Evolutionary conservation across 2,113 vertebrate species (phyloP), one percentile per base, ranked within the genome.

Genomic region (Xyliphius kryptos): DNA sequence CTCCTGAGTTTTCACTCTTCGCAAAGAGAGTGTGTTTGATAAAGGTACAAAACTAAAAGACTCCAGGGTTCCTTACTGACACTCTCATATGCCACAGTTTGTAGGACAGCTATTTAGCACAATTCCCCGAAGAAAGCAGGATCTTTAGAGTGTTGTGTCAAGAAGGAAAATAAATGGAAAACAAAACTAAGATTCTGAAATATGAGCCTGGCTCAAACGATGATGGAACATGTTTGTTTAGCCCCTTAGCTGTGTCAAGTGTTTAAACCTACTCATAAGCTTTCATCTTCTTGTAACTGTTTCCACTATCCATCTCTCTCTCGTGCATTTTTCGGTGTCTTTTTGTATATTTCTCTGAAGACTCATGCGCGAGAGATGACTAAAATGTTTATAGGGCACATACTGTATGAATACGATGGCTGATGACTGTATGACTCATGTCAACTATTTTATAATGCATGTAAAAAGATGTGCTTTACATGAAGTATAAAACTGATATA

Each of bases 71-170:
- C 63, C 17, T 56, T 53, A n/a, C 43, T 48, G 51, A 56, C 58
- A 53, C 63, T 62, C 58, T 61, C 11, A 17, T 59, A 63, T 11
- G 49, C 59, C 12, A 21, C 46, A 37, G 63, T 64, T 64, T 60
- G 70, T 72, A 68, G 56, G 65, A 68, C 70, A 64, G 52, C 49
- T 64, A 49, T 58, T 72, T 72, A 63, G 55, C 60, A 55, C 62
- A 49, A 55, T 50, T 55, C 52, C 56, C 66, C 46, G 50, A 51
- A 43, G 61, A 58, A 64, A 36, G 52, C 16, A 63, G 20, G 55
- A 50, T 58, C 56, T 53, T 68, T 65, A 48, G 54, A 63, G 50
- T 40, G 44, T 67, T 46, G 61, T 47, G 61, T 72, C 61, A 59
- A 38, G 60, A 46, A 52, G 59, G 32, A 53, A 63, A 26, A 59